A percentile compares a stretch with the other conserved stretches of the same genome.
Conservation (phyloP, 2,888 invertebrate species). For the Eucera pruinosa region DNA sequence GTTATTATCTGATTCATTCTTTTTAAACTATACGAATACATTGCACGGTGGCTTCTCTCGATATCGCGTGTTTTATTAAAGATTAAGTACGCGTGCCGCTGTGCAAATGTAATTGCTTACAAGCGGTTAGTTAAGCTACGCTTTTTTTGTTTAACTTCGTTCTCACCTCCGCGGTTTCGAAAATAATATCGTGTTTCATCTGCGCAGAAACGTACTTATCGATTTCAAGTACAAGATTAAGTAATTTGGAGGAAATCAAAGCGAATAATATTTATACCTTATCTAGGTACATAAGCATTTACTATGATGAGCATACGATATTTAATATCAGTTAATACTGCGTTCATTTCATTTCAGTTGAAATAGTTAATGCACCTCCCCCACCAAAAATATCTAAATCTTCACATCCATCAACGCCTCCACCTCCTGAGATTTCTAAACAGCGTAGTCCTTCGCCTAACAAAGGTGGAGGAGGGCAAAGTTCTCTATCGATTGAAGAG, state of each 20-base stretch:
- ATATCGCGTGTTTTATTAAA: slow-evolving; percentile 9
- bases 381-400: slow-evolving; percentile 83
- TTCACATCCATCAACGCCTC: slow-evolving; percentile 78
- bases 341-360: slow-evolving; percentile 73
- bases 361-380: slow-evolving; percentile 82
- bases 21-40: slow-evolving; percentile 31
- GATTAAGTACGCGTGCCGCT: slow-evolving; percentile 13
- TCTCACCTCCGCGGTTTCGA: slow-evolving; percentile 17
- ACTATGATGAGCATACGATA: slow-evolving; percentile 35
- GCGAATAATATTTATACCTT: slow-evolving; percentile 54
- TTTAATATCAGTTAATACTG: slow-evolving; percentile 51
- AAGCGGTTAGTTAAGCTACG: slow-evolving; percentile 17
- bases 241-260: slow-evolving; percentile 47
- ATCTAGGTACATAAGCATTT: slow-evolving; percentile 61
- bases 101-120: slow-evolving; percentile 11
- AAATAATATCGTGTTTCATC: slow-evolving; percentile 28
- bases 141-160: slow-evolving; percentile 15
- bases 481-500: slow-evolving; percentile 91
- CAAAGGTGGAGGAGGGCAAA: slow-evolving; percentile 83
- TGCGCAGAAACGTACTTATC: slow-evolving; percentile 36
- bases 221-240: slow-evolving; percentile 48
- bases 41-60: slow-evolving; percentile 14
- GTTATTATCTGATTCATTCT: slow-evolving; percentile 71
- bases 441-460: slow-evolving; percentile 69
- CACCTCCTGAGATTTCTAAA: slow-evolving; percentile 79